A percentile compares a stretch with the other conserved stretches of the same genome.
These are phyloP conservation scores for Heliconius congener DNA, from an alignment of 1,140 invertebrate species.

Conservation along the genomic window DNA sequence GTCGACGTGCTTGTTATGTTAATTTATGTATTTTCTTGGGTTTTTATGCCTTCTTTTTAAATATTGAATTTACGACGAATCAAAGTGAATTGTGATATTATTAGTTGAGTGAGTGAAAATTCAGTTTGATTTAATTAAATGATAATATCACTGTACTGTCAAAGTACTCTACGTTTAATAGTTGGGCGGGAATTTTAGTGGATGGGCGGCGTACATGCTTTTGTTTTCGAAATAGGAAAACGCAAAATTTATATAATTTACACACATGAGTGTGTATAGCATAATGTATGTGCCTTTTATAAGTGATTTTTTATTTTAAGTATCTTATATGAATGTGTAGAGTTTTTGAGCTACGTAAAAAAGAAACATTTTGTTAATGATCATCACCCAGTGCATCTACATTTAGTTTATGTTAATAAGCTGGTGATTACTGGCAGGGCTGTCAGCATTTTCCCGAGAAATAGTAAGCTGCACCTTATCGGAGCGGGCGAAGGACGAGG, in stretches of 20 bases:
- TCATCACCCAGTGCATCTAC: slow-evolving; percentile 57
- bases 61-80: no score
- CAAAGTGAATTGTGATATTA: no score
- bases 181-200: slow-evolving; percentile 16
- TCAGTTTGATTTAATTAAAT: slow-evolving; percentile 24
- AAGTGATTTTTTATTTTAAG: not conserved
- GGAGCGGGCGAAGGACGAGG: slow-evolving; percentile 56
- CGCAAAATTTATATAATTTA: not conserved
- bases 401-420: slow-evolving; percentile 76
- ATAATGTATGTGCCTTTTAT: not conserved
- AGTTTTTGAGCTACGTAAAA: not conserved
- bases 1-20: not conserved
- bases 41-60: no score
- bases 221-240: not conserved
- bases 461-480: slow-evolving; percentile 63
- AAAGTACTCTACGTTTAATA: slow-evolving; percentile 11
- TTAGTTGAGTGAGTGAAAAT: not conserved
- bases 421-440: slow-evolving; percentile 58
- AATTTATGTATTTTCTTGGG: no score
- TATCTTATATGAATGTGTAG: not conserved
- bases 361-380: slow-evolving; percentile 13
- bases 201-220: slow-evolving; percentile 13
- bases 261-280: not conserved
- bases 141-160: slow-evolving; percentile 31
- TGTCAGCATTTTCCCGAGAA: slow-evolving; percentile 65